Evolutionary conservation across 2,797 vertebrate genomes (phyloP).

Genomic region (Leptodactylus fallax): DNA sequence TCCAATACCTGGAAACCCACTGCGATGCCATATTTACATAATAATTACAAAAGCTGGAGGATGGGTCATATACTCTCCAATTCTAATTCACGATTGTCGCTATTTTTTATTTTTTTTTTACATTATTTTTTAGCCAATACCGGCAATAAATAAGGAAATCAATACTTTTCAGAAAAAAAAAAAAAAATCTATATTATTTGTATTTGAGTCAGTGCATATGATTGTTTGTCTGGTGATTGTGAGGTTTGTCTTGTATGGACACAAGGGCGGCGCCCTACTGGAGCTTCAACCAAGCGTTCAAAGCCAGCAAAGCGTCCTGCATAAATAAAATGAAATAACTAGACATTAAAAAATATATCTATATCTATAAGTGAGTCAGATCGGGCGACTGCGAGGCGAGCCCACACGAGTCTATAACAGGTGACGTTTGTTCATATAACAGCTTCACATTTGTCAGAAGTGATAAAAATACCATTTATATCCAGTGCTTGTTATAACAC

Average conservation of each 20-base stretch:
- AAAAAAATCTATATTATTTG: conserved; percentile 75
- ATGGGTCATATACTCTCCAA: too few species aligned
- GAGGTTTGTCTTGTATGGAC: conserved; percentile 69
- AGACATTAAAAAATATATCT: conserved; percentile 83
- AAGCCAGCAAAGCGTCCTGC: conserved; percentile 93
- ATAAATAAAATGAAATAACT: conserved; percentile 98
- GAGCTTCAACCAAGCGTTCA: conserved; percentile 95
- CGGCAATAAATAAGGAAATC: conserved; percentile 95
- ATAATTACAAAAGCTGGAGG: conserved; percentile 75
- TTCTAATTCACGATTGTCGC: conserved; percentile 9
- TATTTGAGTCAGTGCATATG: conserved; percentile 80
- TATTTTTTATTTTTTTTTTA: conserved; percentile 68
- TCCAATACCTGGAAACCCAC: too few species aligned
- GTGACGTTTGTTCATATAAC: conserved; percentile 94
- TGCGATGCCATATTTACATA: conserved; percentile 96
- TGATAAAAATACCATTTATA: conserved; percentile 99
- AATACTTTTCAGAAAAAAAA: conserved; percentile 73
- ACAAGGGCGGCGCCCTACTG: conserved; percentile 82
- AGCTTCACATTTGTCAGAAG: conserved; percentile 99
- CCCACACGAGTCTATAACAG: conserved; percentile 91
- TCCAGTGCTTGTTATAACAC: conserved; percentile 99
- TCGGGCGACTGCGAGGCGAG: conserved; percentile 92
- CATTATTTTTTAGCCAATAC: conserved; percentile 86
- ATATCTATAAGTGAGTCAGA: conserved; percentile 75
- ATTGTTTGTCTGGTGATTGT: conserved; percentile 72